These are phyloP conservation scores for Coptodon bakossiorum DNA, from an alignment of 2,113 vertebrate genomes.

Conservation along the genomic window DNA sequence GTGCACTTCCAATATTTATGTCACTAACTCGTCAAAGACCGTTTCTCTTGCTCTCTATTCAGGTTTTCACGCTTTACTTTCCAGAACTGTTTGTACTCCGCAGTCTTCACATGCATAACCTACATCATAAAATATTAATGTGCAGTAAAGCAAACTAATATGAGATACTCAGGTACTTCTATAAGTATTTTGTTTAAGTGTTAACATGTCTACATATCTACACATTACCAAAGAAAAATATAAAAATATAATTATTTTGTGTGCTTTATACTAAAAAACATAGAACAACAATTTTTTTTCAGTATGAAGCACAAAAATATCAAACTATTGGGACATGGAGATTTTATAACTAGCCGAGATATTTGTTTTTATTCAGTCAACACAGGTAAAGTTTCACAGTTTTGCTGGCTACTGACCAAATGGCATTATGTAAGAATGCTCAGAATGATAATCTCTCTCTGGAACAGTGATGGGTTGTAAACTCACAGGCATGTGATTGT, in stretches of 20 bases:
- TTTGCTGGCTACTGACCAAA: neutral
- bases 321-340: neutral
- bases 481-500: neutral
- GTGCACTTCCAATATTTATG: slow-evolving; percentile 35
- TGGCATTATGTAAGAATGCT: neutral
- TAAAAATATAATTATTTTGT: neutral
- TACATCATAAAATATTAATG: neutral
- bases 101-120: neutral
- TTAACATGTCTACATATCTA: neutral
- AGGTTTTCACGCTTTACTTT: neutral
- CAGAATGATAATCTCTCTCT: neutral
- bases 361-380: neutral
- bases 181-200: neutral
- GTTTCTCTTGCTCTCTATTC: neutral
- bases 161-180: neutral
- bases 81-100: neutral
- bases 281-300: neutral
- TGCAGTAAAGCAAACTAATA: neutral
- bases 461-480: neutral
- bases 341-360: neutral
- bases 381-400: neutral
- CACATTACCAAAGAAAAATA: neutral
- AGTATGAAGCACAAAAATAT: neutral
- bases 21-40: slow-evolving; percentile 40
- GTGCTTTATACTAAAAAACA: neutral